Percentiles rank a stretch among this genome's conserved stretches.
Evolutionary conservation across 2,888 invertebrate genomes (phyloP).

Genomic region (Trichacis sp.): DNA sequence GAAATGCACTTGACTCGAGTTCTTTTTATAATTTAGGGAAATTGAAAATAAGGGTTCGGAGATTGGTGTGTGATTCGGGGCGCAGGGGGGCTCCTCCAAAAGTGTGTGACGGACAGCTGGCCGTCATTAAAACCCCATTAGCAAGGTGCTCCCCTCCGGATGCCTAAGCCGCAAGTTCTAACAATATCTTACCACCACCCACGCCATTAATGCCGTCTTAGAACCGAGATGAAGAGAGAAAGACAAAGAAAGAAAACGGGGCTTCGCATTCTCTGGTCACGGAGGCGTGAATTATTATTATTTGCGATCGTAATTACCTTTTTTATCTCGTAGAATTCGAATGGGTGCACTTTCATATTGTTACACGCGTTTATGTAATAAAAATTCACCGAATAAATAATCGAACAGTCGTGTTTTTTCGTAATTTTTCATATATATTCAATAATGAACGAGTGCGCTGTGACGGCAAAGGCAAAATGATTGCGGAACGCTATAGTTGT

Average conservation of each 20-base stretch:
- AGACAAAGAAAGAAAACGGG: neutral
- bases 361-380: too few relatives aligned
- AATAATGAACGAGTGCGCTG: too few relatives aligned
- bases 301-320: too few relatives aligned
- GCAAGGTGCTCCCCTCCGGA: conserved; percentile 52
- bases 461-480: too few relatives aligned
- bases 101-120: conserved; percentile 67
- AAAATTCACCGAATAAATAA: too few relatives aligned
- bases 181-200: conserved; percentile 67
- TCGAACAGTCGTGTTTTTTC: too few relatives aligned
- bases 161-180: conserved; percentile 60
- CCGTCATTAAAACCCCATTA: conserved; percentile 68
- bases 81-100: conserved; percentile 63
- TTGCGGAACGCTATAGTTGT: too few relatives aligned
- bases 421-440: too few relatives aligned
- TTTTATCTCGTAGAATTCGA: too few relatives aligned
- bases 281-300: neutral
- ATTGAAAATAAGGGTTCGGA: conserved; percentile 42
- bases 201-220: conserved; percentile 63
- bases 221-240: too few relatives aligned
- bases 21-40: conserved; percentile 10
- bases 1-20: conserved; percentile 10
- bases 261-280: conserved; percentile 6
- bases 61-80: conserved; percentile 58
- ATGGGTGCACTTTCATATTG: too few relatives aligned